Evolutionary conservation across 1,140 invertebrate genomes (phyloP).

Genomic region (Intoshia linei): DNA sequence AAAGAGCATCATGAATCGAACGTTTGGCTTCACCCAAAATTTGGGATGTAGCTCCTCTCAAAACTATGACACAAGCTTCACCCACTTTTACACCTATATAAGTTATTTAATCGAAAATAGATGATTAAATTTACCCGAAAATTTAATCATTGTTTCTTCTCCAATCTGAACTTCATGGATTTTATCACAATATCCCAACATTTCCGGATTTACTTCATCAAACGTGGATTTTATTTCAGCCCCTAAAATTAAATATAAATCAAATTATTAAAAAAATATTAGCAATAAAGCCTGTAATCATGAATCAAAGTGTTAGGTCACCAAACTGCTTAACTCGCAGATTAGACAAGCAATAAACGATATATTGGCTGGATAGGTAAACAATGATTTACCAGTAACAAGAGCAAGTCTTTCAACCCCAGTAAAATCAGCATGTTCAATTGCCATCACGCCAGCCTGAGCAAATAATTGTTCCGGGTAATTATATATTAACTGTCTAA

Average conservation of each 20-base stretch:
- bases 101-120: neutral
- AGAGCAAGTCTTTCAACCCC: conserved; percentile 79
- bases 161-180: conserved; percentile 96
- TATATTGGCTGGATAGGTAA: neutral
- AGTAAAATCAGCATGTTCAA: conserved; percentile 97
- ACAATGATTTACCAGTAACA: conserved; percentile 35
- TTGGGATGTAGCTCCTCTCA: conserved; percentile 90
- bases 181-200: conserved; percentile 60
- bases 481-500: conserved; percentile 86
- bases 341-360: too few species aligned
- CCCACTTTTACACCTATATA: conserved; percentile 42
- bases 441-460: conserved; percentile 87
- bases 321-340: too few species aligned
- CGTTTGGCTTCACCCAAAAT: conserved; percentile 92
- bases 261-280: too few species aligned
- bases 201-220: conserved; percentile 56
- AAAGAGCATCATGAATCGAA: conserved; percentile 82
- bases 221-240: conserved; percentile 97
- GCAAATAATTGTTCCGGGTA: conserved; percentile 97
- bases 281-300: neutral
- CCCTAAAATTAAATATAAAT: too few species aligned
- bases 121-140: conserved; percentile 31
- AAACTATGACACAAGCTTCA: conserved; percentile 76
- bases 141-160: conserved; percentile 69
- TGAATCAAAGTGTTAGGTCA: too few species aligned